Evolutionary conservation across 2,797 vertebrate species (phyloP).

Genomic region (Clarias platycephalus): DNA sequence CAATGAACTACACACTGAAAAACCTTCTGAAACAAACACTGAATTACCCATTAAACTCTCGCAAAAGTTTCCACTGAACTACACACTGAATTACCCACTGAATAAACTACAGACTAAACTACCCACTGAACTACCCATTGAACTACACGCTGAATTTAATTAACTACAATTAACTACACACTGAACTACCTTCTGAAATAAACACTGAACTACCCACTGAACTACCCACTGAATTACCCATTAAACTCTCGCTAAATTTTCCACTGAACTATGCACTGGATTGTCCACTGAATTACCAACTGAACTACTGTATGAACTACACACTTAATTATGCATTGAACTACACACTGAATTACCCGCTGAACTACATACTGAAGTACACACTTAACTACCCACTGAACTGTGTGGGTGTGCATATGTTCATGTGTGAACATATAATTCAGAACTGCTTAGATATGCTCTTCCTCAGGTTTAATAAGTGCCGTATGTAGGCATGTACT

Average conservation of each 20-base stretch:
- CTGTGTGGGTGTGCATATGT: slow-evolving; percentile 11
- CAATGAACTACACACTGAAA: background rate
- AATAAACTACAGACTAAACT: no score
- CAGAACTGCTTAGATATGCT: background rate
- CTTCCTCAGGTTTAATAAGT: background rate
- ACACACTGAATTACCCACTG: background rate
- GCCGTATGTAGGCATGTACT: background rate
- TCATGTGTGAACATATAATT: background rate
- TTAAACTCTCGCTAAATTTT: no score
- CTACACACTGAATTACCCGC: no score
- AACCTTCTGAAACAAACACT: background rate
- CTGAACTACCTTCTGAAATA: background rate
- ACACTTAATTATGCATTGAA: background rate
- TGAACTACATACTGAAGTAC: no score
- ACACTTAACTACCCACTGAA: background rate
- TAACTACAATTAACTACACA: background rate
- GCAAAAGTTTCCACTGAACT: background rate
- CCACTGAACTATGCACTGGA: background rate
- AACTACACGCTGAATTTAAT: no score
- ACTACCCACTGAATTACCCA: background rate
- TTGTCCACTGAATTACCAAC: no score
- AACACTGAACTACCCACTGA: background rate
- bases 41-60: background rate
- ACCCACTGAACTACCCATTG: background rate
- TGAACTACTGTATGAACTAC: background rate